A percentile compares a stretch with the other conserved stretches of the same genome.
These are phyloP conservation scores for Stictocephala bisonia DNA, from an alignment of 2,888 invertebrate species.

Conservation along the genomic window DNA sequence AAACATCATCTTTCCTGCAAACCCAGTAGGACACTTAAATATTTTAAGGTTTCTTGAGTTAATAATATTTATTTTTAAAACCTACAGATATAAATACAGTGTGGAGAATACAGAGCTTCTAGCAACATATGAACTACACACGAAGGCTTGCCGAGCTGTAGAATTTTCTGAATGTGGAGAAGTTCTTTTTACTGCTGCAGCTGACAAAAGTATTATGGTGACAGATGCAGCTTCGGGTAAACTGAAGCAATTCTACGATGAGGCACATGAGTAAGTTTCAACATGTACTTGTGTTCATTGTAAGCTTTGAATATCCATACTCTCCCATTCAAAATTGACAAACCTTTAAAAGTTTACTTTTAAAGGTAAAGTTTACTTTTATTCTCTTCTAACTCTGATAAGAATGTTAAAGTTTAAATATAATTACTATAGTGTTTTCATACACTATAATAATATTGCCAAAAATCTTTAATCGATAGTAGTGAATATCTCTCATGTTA, in stretches of 20 bases:
- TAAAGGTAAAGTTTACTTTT: too few relatives aligned
- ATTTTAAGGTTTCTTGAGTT: too few relatives aligned
- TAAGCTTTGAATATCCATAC: neutral
- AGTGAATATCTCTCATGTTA: too few relatives aligned
- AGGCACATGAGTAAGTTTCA: constrained; percentile 78
- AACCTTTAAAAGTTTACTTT: too few relatives aligned
- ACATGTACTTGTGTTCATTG: too few relatives aligned
- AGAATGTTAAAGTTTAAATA: too few relatives aligned
- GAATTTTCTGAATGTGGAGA: constrained; percentile 81
- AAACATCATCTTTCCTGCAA: too few relatives aligned
- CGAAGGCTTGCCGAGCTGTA: constrained; percentile 83
- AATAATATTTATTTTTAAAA: too few relatives aligned
- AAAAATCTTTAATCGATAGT: too few relatives aligned
- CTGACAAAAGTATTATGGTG: constrained; percentile 82
- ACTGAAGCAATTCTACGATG: constrained; percentile 77
- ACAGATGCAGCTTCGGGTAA: constrained; percentile 84
- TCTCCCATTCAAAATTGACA: neutral
- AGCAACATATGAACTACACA: constrained; percentile 79
- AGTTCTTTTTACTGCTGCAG: constrained; percentile 77
- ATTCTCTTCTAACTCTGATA: too few relatives aligned
- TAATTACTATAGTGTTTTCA: too few relatives aligned
- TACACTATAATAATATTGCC: neutral
- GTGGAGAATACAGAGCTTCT: constrained; percentile 76
- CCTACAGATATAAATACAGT: constrained; percentile 75
- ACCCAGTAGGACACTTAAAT: too few relatives aligned